A percentile compares a stretch with the other conserved stretches of the same genome.
phyloP scores from a whole-genome alignment of 2,797 vertebrate species.

The Antennarius maculatus region DNA sequence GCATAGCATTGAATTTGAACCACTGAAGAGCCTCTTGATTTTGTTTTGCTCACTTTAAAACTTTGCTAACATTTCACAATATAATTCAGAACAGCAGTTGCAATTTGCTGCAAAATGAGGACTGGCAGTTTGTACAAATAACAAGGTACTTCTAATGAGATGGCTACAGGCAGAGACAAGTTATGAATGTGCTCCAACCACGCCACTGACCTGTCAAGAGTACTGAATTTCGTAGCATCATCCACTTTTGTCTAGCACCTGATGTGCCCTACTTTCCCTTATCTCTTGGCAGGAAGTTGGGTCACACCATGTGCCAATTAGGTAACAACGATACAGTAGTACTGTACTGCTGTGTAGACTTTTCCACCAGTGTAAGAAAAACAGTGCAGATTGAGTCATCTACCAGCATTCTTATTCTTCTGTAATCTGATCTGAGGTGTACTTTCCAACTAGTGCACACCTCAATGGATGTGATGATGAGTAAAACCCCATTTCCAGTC shows the following conservation, averaged over 20 bases:
- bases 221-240: constrained; percentile 49
- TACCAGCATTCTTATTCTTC: constrained; percentile 48
- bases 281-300: constrained; percentile 72
- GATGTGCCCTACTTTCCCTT: constrained; percentile 66
- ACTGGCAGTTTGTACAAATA: constrained; percentile 60
- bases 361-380: constrained; percentile 60
- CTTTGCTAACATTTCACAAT: constrained; percentile 50
- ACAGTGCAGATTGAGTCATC: constrained; percentile 57
- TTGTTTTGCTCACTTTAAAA: constrained; percentile 60
- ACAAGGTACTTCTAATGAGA: constrained; percentile 73
- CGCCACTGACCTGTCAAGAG: constrained; percentile 65
- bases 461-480: constrained; percentile 53
- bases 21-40: constrained; percentile 62
- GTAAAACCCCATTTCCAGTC: constrained; percentile 14
- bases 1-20: constrained; percentile 60
- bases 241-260: constrained; percentile 66
- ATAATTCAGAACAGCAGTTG: constrained; percentile 32
- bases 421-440: constrained; percentile 50
- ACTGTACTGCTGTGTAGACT: constrained; percentile 45
- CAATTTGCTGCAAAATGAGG: constrained; percentile 56
- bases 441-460: constrained; percentile 42
- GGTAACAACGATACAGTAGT: constrained; percentile 60
- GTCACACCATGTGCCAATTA: constrained; percentile 78
- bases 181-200: constrained; percentile 46
- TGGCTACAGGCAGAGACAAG: constrained; percentile 61